Percentiles rank a stretch among this genome's conserved stretches.
These are phyloP conservation scores for Bellardia bayeri DNA, from an alignment of 2,888 invertebrate species.

Conservation along the genomic window DNA sequence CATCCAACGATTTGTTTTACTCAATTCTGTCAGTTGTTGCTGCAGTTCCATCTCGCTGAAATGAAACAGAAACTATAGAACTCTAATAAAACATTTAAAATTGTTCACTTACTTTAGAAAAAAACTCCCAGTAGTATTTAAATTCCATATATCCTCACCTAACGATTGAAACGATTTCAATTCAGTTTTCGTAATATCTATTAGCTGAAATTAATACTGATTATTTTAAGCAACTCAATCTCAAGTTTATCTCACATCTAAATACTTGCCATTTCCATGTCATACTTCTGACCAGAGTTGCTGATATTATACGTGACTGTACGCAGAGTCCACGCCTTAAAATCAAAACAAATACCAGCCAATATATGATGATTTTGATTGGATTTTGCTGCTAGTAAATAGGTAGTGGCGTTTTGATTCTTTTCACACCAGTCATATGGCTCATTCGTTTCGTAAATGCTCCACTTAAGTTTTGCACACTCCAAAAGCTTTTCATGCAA, in stretches of 20 bases:
- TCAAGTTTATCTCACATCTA: too few relatives aligned
- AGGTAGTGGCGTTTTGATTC: constrained; percentile 45
- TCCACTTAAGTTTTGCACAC: constrained; percentile 24
- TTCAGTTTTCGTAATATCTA: constrained; percentile 27
- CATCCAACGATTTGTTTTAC: constrained; percentile 44
- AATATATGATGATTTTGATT: constrained; percentile 25
- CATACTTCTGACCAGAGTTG: not conserved
- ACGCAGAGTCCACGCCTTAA: constrained; percentile 12
- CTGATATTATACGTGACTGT: constrained; percentile 48
- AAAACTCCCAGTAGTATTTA: constrained; percentile 9
- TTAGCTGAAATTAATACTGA: constrained; percentile 3
- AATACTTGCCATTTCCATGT: constrained; percentile 24
- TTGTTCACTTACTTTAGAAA: constrained; percentile 12
- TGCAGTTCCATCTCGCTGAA: constrained; percentile 13
- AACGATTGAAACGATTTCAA: not conserved
- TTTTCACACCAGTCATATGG: constrained; percentile 41
- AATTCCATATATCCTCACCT: constrained; percentile 22
- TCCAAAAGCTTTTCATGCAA: not conserved
- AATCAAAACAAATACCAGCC: constrained; percentile 49
- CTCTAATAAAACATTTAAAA: not conserved
- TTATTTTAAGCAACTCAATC: too few relatives aligned
- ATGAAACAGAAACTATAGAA: not conserved
- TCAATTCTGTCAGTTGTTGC: not conserved
- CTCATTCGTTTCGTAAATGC: constrained; percentile 29
- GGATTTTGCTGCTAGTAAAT: constrained; percentile 29